Conservation (phyloP, 1,140 invertebrate species). For the Anastrepha ludens region DNA sequence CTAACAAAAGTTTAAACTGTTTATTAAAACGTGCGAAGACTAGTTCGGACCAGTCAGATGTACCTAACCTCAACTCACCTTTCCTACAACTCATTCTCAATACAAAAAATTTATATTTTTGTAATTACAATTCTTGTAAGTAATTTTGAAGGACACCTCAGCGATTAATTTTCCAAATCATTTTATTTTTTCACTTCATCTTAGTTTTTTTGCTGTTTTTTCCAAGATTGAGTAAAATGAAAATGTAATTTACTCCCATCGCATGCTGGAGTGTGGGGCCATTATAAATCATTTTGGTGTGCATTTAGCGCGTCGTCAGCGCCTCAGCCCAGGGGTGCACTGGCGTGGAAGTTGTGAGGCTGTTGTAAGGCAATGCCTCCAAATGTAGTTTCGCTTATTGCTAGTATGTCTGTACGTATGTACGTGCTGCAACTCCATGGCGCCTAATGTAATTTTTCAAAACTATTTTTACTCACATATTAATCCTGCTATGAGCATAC, state of each 20-base stretch:
- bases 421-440: not conserved
- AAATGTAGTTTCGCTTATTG: slow-evolving; percentile 8
- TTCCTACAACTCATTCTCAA: too few relatives aligned
- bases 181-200: not conserved
- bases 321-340: not conserved
- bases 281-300: slow-evolving; percentile 47
- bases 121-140: too few relatives aligned
- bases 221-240: not conserved
- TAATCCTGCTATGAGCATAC: not conserved
- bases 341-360: not conserved
- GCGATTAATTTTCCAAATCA: not conserved
- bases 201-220: not conserved
- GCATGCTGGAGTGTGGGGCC: not conserved
- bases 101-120: too few relatives aligned
- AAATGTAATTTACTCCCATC: slow-evolving; percentile 42
- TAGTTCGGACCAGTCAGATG: too few relatives aligned
- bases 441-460: not conserved
- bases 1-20: too few relatives aligned
- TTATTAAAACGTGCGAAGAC: too few relatives aligned
- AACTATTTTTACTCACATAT: not conserved
- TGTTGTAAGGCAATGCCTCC: not conserved
- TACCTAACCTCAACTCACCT: too few relatives aligned
- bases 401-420: not conserved
- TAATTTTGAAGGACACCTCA: too few relatives aligned
- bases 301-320: slow-evolving; percentile 16